Base-by-base conservation (phyloP, 2,888 invertebrate species). In the Saturnia japonica region DNA sequence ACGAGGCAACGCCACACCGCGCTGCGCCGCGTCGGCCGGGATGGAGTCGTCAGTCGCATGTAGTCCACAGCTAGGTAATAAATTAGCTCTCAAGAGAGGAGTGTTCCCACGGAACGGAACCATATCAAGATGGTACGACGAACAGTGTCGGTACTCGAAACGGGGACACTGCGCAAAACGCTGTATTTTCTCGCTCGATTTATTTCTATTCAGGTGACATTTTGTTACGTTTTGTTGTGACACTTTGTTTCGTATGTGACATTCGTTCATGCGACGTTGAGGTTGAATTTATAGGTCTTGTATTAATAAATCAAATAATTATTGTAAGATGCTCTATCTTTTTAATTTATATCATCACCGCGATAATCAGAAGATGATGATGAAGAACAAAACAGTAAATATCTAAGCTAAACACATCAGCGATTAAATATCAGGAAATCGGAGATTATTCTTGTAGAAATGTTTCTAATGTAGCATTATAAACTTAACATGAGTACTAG, bases 11-110 rank as follows among this genome's bases (percentile, higher is more conserved):
- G 81, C 81, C 34, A 6, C 34, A 6, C 34, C 34, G 34, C 34
- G 34, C 34, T 6, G 34, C 34, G 34, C 34, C 34, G 34, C 34
- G 34, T 6, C 77, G 73, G 80, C 75, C 81, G 80, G 88, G 88
- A 93, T 93, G 88, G 89, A 93, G 93, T 90, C 92, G 93, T 93
- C 93, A 93, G 89, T 89, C 88, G 88, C 89, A 87, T 91, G 91
- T 89, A 89, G 87, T 85, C 77, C 84, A 85, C 81, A 81, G 82
- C 88, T 83, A 82, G 86, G 88, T 86, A 86, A 93, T 94, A 94
- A 93, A 93, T 94, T 92, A 93, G 90, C 85, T 78, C 82, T 80
- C 81, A 76, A 77, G 82, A 85, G 85, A 83, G 86, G 82, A 85
- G 86, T 88, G 87, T 91, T 93, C 93, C 93, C 93, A 93, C 93